Conservation (phyloP, 2,797 vertebrate species). For the Aythya fuligula region DNA sequence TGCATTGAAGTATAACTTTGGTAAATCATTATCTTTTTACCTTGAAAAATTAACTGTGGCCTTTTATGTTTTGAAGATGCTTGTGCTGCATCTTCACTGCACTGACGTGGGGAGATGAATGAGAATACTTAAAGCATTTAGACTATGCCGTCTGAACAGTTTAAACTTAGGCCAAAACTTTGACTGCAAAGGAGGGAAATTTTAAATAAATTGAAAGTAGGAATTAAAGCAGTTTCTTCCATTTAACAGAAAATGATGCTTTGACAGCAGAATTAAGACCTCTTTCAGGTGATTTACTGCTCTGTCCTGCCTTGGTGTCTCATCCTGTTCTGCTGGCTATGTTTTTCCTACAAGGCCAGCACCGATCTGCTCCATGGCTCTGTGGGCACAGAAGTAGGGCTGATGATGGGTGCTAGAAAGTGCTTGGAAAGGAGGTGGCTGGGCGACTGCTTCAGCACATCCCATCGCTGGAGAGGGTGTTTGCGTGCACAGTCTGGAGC, state of each 20-base stretch:
- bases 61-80: not conserved
- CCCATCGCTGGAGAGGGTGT: not conserved
- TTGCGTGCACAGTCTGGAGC: not conserved
- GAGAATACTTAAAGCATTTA: not conserved
- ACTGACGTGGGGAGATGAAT: not conserved
- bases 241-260: not conserved
- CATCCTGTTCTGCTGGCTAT: not conserved
- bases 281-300: not conserved
- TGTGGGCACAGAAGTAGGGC: not conserved
- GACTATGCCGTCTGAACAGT: not conserved
- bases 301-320: not conserved
- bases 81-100: not conserved
- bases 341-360: not conserved
- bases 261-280: not conserved
- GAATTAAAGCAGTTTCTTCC: not conserved
- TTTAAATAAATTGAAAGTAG: not conserved
- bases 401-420: not conserved
- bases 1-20: not conserved
- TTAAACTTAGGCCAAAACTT: not conserved
- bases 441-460: not conserved
- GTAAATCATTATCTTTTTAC: not conserved
- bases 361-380: not conserved
- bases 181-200: not conserved
- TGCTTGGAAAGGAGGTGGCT: not conserved
- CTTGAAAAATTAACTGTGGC: not conserved